Evolutionary conservation across 2,888 invertebrate species (phyloP).

Genomic region (Perizoma affinitatum): DNA sequence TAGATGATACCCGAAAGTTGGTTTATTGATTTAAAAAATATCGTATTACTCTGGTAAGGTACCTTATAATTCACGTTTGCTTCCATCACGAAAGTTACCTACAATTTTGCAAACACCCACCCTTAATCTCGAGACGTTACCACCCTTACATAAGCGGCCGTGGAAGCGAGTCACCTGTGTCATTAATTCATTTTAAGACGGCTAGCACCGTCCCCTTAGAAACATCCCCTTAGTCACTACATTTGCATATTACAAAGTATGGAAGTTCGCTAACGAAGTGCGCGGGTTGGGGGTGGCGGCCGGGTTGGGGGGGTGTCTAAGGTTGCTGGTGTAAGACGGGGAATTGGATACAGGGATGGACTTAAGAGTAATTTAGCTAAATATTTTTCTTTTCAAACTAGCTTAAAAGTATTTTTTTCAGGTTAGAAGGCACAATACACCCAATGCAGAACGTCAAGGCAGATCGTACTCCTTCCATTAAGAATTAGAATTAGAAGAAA

Average conservation of each 20-base stretch:
- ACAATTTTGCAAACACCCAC: conserved; percentile 5
- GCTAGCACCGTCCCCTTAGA: conserved; percentile 49
- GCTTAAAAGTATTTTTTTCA: no score
- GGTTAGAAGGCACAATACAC: no score
- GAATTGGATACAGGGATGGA: conserved; percentile 75
- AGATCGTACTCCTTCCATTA: no score
- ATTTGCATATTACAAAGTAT: conserved; percentile 85
- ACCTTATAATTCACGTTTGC: background rate
- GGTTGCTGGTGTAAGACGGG: conserved; percentile 80
- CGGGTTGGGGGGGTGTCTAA: conserved; percentile 55
- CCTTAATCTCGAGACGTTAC: conserved; percentile 20
- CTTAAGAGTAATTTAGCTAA: conserved; percentile 27
- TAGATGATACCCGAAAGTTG: no score
- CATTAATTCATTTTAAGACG: conserved; percentile 84
- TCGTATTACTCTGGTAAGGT: no score
- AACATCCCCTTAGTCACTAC: conserved; percentile 70
- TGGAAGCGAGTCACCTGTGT: conserved; percentile 64
- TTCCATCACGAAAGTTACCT: conserved; percentile 4
- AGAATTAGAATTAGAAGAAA: no score
- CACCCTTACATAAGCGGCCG: conserved; percentile 25
- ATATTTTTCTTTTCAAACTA: background rate
- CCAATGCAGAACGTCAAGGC: no score
- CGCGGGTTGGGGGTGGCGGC: conserved; percentile 45
- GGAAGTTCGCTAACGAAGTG: conserved; percentile 81
- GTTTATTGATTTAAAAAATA: no score